A percentile compares a stretch with the other conserved stretches of the same genome.
Conservation (phyloP, 1,140 invertebrate genomes). For the Luehdorfia chinensis region DNA sequence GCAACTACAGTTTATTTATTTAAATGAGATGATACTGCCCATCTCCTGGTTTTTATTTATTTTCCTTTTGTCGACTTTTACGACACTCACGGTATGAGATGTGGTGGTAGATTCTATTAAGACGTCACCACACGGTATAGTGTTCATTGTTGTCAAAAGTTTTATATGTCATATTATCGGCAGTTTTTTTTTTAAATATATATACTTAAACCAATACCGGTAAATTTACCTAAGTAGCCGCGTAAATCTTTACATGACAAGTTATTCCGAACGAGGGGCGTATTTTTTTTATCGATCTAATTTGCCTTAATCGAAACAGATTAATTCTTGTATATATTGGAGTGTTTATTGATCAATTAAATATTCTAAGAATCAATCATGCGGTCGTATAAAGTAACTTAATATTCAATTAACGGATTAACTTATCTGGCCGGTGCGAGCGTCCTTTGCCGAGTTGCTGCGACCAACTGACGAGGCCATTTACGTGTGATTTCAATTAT, state of each 20-base stretch:
- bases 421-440: constrained; percentile 29
- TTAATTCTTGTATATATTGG: constrained; percentile 42
- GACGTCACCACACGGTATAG: too few species aligned
- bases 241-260: neutral
- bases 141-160: too few species aligned
- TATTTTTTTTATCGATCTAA: constrained; percentile 8
- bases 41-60: too few species aligned
- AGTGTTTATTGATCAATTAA: constrained; percentile 54
- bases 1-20: too few species aligned
- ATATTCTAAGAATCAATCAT: constrained; percentile 50
- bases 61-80: too few species aligned
- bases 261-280: neutral
- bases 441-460: neutral
- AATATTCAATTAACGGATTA: constrained; percentile 53
- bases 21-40: too few species aligned
- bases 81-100: too few species aligned
- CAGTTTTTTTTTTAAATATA: too few species aligned
- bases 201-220: too few species aligned
- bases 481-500: constrained; percentile 13
- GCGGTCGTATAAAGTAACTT: constrained; percentile 41
- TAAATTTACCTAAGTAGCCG: too few species aligned
- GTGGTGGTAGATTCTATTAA: too few species aligned
- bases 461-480: neutral
- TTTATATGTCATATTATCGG: too few species aligned
- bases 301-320: constrained; percentile 42